These are phyloP conservation scores for Squalus acanthias DNA, from an alignment of 2,797 vertebrate species.

Conservation along the genomic window DNA sequence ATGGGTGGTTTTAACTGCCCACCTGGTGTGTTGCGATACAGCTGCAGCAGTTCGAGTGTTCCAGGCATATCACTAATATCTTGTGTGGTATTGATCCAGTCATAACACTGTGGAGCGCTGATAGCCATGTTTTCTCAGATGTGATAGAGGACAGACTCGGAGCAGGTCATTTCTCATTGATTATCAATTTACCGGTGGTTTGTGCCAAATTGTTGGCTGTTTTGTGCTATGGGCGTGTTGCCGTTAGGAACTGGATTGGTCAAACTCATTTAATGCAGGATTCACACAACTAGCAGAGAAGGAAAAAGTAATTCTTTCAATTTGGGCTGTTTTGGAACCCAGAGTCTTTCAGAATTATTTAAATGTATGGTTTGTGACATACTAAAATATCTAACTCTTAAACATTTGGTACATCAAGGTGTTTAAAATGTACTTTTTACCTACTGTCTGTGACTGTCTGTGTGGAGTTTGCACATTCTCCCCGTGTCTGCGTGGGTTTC, in stretches of 20 bases:
- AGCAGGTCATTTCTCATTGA: not conserved
- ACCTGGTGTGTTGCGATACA: not conserved
- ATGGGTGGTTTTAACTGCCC: not conserved
- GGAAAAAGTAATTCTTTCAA: not conserved
- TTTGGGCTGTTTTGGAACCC: not conserved
- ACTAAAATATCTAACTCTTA: not conserved
- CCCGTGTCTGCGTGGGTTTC: too few relatives aligned
- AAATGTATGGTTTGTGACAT: not conserved
- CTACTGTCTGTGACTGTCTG: too few relatives aligned
- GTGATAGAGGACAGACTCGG: not conserved
- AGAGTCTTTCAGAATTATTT: not conserved
- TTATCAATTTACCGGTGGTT: not conserved
- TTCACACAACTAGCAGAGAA: not conserved
- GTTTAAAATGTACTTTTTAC: not conserved
- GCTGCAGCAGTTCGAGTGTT: not conserved
- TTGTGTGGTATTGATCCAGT: not conserved
- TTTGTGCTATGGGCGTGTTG: not conserved
- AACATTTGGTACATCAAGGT: not conserved
- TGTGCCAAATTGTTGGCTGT: not conserved
- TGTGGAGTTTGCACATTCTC: too few relatives aligned
- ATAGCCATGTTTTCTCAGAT: not conserved
- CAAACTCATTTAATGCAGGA: not conserved
- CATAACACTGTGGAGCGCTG: not conserved
- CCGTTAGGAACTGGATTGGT: not conserved
- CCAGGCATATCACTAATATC: not conserved